Conservation (phyloP, 1,140 invertebrate genomes). For the Macrotrachela quadricornifera region DNA sequence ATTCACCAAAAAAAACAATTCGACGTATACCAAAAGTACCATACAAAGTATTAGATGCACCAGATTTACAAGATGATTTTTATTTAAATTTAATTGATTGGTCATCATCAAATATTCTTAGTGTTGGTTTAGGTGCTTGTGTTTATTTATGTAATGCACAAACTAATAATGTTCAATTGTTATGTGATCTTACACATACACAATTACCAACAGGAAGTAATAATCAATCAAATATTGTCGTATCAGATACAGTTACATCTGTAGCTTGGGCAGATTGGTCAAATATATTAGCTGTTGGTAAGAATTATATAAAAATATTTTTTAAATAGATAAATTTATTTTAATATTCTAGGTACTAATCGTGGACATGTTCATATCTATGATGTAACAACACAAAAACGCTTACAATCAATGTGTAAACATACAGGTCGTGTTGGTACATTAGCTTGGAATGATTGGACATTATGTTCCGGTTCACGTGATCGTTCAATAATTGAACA, state of each 20-base stretch:
- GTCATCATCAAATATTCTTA: slow-evolving; percentile 65
- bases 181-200: too few species aligned
- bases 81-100: slow-evolving; percentile 85
- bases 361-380: slow-evolving; percentile 15
- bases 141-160: slow-evolving; percentile 89
- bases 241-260: too few species aligned
- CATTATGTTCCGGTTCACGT: slow-evolving; percentile 55
- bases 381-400: slow-evolving; percentile 34
- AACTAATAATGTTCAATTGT: slow-evolving; percentile 57
- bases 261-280: slow-evolving; percentile 81
- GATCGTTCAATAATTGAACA: slow-evolving; percentile 78
- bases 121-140: slow-evolving; percentile 59
- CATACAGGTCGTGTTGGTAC: slow-evolving; percentile 45
- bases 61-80: slow-evolving; percentile 86
- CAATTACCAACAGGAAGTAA: too few species aligned
- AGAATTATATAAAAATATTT: too few species aligned
- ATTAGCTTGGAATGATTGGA: slow-evolving; percentile 69
- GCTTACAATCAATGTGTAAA: slow-evolving; percentile 23
- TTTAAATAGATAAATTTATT: too few species aligned
- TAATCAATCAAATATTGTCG: too few species aligned
- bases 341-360: slow-evolving; percentile 38
- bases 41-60: slow-evolving; percentile 82
- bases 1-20: too few species aligned
- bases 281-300: slow-evolving; percentile 64
- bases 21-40: slow-evolving; percentile 74